A percentile compares a stretch with the other conserved stretches of the same genome.
These are phyloP conservation scores for Blomia tropicalis DNA, from an alignment of 2,888 invertebrate genomes.

Conservation along the genomic window DNA sequence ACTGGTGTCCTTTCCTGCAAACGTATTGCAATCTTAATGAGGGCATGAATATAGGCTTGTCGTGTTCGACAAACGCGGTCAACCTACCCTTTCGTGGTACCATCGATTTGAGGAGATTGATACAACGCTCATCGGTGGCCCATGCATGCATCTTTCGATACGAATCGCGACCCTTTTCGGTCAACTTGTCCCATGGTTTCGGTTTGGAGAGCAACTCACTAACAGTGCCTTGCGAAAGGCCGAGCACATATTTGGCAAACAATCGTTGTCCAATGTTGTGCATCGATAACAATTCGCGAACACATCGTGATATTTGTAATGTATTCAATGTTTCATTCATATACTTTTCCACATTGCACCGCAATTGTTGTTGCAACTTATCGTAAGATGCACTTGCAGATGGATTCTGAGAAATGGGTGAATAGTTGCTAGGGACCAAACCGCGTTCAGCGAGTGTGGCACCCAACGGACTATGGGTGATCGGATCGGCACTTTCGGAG, in stretches of 20 bases:
- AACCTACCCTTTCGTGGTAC: constrained; percentile 30
- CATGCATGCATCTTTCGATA: constrained; percentile 99
- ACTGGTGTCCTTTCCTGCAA: constrained; percentile 58
- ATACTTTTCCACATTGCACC: constrained; percentile 89
- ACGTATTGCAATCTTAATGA: constrained; percentile 38
- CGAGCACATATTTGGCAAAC: constrained; percentile 95
- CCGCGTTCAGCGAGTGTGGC: constrained; percentile 29
- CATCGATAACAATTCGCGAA: constrained; percentile 78
- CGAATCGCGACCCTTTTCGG: constrained; percentile 96
- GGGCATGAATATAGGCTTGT: background rate
- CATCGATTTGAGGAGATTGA: constrained; percentile 72
- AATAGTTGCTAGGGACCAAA: background rate
- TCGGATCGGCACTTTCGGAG: constrained; percentile 8
- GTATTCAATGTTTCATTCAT: constrained; percentile 85
- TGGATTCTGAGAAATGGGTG: background rate
- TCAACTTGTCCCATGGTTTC: constrained; percentile 97
- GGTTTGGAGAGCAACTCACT: constrained; percentile 95
- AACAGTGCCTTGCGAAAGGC: constrained; percentile 90
- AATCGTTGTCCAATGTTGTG: constrained; percentile 96
- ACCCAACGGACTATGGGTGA: constrained; percentile 5
- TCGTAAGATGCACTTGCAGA: constrained; percentile 34
- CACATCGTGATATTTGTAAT: constrained; percentile 72
- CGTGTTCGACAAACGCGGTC: too few species aligned
- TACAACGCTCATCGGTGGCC: constrained; percentile 94
- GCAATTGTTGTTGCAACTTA: constrained; percentile 72